A percentile compares a stretch with the other conserved stretches of the same genome.
These are phyloP conservation scores for Periparus ater DNA, from an alignment of 2,797 vertebrate species.

Conservation along the genomic window DNA sequence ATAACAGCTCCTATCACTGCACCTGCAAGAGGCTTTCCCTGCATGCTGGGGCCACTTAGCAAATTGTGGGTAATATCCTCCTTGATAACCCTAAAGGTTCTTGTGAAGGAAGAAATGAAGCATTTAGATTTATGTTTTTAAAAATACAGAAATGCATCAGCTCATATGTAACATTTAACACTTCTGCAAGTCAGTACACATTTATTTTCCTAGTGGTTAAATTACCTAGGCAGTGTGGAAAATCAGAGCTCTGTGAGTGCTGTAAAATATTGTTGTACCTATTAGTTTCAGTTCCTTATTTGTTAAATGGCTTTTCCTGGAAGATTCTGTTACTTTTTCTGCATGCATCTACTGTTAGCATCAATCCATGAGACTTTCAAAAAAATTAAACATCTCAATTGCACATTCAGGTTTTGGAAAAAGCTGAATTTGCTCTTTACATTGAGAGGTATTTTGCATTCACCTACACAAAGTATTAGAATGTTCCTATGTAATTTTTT, in stretches of 20 bases:
- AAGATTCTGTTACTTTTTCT: background rate
- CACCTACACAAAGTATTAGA: background rate
- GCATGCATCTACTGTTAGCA: background rate
- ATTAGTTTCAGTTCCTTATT: constrained; percentile 18
- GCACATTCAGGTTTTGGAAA: constrained; percentile 20
- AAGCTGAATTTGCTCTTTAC: constrained; percentile 33
- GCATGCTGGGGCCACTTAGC: background rate
- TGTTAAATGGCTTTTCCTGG: constrained; percentile 40
- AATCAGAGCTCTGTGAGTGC: background rate
- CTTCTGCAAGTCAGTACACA: background rate
- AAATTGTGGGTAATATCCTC: background rate
- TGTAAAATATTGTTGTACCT: background rate
- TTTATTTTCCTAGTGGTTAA: constrained; percentile 2
- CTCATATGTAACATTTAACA: background rate
- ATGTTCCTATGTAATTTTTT: background rate
- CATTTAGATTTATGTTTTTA: background rate
- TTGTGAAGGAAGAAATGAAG: background rate
- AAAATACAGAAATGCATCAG: background rate
- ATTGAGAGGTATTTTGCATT: background rate
- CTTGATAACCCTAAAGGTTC: background rate
- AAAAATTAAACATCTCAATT: constrained; percentile 16
- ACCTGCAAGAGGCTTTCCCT: background rate
- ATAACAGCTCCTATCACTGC: background rate
- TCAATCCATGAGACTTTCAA: constrained; percentile 5
- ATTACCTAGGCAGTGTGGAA: background rate